Percentiles rank a stretch among this genome's conserved stretches.
Evolutionary conservation across 2,797 vertebrate species (phyloP).

Genomic region (Coilia nasus): DNA sequence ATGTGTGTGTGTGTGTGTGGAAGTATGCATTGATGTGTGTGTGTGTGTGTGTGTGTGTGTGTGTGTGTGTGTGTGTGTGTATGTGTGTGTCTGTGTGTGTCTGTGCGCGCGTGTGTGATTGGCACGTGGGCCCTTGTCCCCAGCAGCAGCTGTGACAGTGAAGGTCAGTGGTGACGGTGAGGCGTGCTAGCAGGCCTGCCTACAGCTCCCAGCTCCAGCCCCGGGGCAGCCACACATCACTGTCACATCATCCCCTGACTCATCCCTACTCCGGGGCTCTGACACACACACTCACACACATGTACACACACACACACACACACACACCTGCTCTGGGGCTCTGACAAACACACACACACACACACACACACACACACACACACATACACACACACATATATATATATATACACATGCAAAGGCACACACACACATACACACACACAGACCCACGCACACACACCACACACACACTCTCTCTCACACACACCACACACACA

Average conservation of each 20-base stretch:
- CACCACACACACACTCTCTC: slow-evolving; percentile 12
- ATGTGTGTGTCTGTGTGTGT: slow-evolving; percentile 39
- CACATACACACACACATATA: neutral
- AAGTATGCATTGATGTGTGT: neutral
- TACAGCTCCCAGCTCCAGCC: slow-evolving; percentile 69
- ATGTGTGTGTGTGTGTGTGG: neutral
- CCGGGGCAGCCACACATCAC: slow-evolving; percentile 74
- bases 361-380: slow-evolving; percentile 34
- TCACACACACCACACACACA: slow-evolving; percentile 35
- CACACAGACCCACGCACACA: slow-evolving; percentile 44
- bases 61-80: slow-evolving; percentile 34
- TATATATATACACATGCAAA: neutral
- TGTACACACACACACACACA: slow-evolving; percentile 6
- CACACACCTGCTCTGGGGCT: too few species aligned
- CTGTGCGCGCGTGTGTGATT: slow-evolving; percentile 37
- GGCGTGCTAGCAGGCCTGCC: slow-evolving; percentile 55
- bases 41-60: slow-evolving; percentile 3
- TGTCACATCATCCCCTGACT: slow-evolving; percentile 72
- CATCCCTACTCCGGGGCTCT: slow-evolving; percentile 47
- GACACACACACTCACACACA: slow-evolving; percentile 47
- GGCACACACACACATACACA: slow-evolving; percentile 41
- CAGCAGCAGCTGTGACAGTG: slow-evolving; percentile 67
- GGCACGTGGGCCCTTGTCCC: slow-evolving; percentile 24
- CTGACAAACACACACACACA: slow-evolving; percentile 41
- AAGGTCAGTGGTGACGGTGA: slow-evolving; percentile 77